phyloP scores from a whole-genome alignment of 2,888 invertebrate genomes.

The Melieria omissa region DNA sequence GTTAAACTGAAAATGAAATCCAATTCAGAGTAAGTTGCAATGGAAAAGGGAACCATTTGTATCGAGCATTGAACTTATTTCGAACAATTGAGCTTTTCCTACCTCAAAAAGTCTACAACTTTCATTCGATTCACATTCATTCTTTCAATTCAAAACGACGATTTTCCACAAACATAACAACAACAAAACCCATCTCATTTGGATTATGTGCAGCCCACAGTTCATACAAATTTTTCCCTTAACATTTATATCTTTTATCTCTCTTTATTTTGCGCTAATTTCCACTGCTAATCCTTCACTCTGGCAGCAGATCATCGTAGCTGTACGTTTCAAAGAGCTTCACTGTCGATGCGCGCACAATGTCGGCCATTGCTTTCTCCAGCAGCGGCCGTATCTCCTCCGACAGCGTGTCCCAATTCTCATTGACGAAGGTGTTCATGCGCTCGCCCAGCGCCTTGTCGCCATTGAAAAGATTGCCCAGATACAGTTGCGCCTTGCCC shows the following conservation, averaged over 20 bases:
- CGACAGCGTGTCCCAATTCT: conserved; percentile 79
- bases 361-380: conserved; percentile 72
- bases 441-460: conserved; percentile 76
- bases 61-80: too few relatives aligned
- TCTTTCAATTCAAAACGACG: too few relatives aligned
- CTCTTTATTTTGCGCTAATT: neutral
- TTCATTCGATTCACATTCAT: too few relatives aligned
- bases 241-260: neutral
- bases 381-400: conserved; percentile 78
- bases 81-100: too few relatives aligned
- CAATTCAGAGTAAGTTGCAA: too few relatives aligned
- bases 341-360: conserved; percentile 72
- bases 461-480: conserved; percentile 80
- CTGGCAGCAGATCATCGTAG: conserved; percentile 69
- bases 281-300: conserved; percentile 39
- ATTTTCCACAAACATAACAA: too few relatives aligned
- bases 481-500: conserved; percentile 72
- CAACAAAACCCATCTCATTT: too few relatives aligned
- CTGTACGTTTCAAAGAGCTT: conserved; percentile 73
- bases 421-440: conserved; percentile 81
- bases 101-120: too few relatives aligned
- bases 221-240: neutral
- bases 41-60: too few relatives aligned
- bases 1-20: too few relatives aligned
- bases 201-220: too few relatives aligned